These are phyloP conservation scores for Rhizoglyphus robini DNA, from an alignment of 1,140 invertebrate genomes.

Conservation along the genomic window DNA sequence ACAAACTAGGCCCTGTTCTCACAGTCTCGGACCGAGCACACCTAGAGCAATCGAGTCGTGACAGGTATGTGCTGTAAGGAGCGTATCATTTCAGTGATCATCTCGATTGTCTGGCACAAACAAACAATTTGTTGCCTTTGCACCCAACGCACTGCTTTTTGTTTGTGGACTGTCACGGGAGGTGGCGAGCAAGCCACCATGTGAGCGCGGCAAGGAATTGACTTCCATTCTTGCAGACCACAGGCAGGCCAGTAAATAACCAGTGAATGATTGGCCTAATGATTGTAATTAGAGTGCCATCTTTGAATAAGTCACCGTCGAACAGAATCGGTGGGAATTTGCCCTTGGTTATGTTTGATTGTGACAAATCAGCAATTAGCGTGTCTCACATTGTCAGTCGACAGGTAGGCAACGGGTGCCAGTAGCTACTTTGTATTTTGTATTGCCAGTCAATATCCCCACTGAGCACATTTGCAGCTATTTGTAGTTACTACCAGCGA, in stretches of 20 bases:
- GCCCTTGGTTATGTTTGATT: constrained; percentile 4
- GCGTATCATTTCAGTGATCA: constrained; percentile 11
- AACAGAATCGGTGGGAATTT: constrained; percentile 10
- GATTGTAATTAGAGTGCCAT: neutral
- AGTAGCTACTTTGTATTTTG: neutral
- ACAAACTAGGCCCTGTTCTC: no score
- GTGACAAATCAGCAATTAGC: constrained; percentile 15
- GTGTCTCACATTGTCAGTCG: neutral
- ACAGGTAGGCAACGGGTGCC: neutral
- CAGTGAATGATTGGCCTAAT: constrained; percentile 9
- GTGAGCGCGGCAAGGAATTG: neutral
- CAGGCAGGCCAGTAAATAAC: constrained; percentile 10
- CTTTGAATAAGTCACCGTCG: neutral
- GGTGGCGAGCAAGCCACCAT: constrained; percentile 5
- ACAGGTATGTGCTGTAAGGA: no score
- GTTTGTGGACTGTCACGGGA: neutral
- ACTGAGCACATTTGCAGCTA: neutral
- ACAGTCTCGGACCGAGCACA: no score
- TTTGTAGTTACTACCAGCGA: neutral
- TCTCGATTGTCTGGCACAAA: neutral
- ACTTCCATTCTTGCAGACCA: neutral
- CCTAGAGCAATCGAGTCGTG: no score
- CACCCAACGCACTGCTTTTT: neutral
- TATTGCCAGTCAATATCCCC: no score
- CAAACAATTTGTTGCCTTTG: constrained; percentile 5